Conservation (phyloP, 2,113 vertebrate species). For the Rostratula benghalensis region DNA sequence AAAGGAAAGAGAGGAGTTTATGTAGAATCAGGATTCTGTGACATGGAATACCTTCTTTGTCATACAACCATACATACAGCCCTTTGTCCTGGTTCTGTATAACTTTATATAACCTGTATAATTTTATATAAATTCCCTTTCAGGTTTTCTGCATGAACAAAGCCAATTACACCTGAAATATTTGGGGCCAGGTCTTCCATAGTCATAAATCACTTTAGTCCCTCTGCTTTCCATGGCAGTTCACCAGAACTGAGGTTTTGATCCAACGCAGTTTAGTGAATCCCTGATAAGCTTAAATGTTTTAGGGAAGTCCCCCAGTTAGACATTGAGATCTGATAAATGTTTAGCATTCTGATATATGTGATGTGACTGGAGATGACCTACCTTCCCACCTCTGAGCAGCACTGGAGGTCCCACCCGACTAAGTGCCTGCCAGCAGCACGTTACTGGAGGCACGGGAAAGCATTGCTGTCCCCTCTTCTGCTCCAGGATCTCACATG, state of each 20-base stretch:
- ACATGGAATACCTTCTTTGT: background rate
- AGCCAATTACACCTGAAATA: background rate
- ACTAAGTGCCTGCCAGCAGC: background rate
- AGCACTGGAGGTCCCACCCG: background rate
- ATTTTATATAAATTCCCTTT: background rate
- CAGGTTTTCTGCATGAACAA: background rate
- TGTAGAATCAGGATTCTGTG: background rate
- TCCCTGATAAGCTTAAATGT: background rate
- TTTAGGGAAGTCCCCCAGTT: too few species aligned
- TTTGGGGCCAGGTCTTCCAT: background rate
- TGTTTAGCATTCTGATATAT: rapidly evolving
- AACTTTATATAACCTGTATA: background rate
- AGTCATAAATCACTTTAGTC: background rate
- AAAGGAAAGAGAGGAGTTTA: background rate
- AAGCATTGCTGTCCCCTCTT: background rate
- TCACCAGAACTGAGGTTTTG: background rate
- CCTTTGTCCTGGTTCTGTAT: background rate
- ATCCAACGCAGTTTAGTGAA: background rate
- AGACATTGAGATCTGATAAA: background rate
- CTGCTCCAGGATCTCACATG: background rate
- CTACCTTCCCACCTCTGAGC: background rate
- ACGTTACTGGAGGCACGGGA: rapidly evolving
- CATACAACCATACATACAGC: background rate
- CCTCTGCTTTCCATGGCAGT: background rate
- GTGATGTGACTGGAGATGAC: background rate